Evolutionary conservation across 2,797 vertebrate species (phyloP).

Genomic region (Urosaurus nigricauda): DNA sequence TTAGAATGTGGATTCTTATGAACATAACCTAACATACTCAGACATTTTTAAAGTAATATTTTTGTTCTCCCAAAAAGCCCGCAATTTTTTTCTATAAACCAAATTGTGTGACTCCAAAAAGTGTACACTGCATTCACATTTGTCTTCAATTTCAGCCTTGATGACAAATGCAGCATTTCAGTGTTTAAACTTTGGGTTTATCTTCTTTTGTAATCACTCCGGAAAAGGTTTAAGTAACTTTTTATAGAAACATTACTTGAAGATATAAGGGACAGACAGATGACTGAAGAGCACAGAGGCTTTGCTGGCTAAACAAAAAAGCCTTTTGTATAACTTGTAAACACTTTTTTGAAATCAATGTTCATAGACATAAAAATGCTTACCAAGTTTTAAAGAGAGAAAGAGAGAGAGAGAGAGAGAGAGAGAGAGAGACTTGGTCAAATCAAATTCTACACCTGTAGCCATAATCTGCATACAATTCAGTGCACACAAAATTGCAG

Average conservation of each 20-base stretch:
- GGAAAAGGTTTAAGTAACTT: not conserved
- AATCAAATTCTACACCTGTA: conserved; percentile 5
- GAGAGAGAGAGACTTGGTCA: not conserved
- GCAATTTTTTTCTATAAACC: not conserved
- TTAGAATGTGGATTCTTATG: not conserved
- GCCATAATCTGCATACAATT: conserved; percentile 20
- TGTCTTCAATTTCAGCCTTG: not conserved
- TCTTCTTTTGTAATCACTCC: not conserved
- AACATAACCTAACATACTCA: not conserved
- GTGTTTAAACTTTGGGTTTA: not conserved
- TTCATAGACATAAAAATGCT: conserved; percentile 11
- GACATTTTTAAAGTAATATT: not conserved
- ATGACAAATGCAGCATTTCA: not conserved
- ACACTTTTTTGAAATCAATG: not conserved
- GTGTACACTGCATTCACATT: not conserved
- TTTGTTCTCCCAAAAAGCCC: not conserved
- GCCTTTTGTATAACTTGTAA: not conserved
- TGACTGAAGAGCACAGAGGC: not conserved
- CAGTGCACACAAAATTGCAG: conserved; percentile 14
- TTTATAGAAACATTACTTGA: not conserved
- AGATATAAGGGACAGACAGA: not conserved
- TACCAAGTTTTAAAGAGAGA: not conserved
- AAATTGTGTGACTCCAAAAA: not conserved
- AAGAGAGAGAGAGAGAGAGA: not conserved
- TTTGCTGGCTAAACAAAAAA: conserved; percentile 4